A percentile compares a stretch with the other conserved stretches of the same genome.
phyloP scores from a whole-genome alignment of 2,797 vertebrate species.

The Schizothorax lantsangensis region DNA sequence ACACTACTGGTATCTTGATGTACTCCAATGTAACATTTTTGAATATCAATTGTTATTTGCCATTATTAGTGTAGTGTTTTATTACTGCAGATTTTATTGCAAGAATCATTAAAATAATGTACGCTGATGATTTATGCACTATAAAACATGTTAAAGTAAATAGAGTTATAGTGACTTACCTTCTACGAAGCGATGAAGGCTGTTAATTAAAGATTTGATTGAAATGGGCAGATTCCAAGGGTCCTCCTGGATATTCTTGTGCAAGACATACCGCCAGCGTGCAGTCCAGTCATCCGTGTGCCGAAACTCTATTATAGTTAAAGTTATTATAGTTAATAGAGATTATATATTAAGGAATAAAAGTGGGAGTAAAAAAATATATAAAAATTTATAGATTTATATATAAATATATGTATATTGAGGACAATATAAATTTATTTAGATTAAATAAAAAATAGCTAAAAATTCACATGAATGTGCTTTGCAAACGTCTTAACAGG shows the following conservation, averaged over 20 bases:
- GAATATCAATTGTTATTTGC: background rate
- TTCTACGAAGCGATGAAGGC: constrained; percentile 92
- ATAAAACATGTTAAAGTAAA: background rate
- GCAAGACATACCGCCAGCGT: constrained; percentile 86
- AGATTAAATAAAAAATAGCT: background rate
- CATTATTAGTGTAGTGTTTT: too few relatives aligned
- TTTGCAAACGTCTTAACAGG: background rate
- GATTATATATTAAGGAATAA: constrained; percentile 17
- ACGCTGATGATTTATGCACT: background rate
- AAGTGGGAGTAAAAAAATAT: constrained; percentile 2
- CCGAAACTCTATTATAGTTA: constrained; percentile 84
- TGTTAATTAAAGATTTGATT: constrained; percentile 96
- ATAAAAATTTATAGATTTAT: background rate
- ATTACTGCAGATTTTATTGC: background rate
- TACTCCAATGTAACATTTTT: background rate
- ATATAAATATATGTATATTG: background rate
- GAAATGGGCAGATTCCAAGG: constrained; percentile 97
- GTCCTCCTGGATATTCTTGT: constrained; percentile 97
- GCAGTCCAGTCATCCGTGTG: constrained; percentile 92
- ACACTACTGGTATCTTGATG: background rate
- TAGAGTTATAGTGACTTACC: constrained; percentile 71
- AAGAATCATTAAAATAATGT: background rate
- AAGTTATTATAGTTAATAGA: background rate
- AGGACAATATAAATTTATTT: background rate
- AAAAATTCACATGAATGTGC: background rate